phyloP scores from a whole-genome alignment of 2,797 vertebrate species.

The Scolopax bukidnonensis region DNA sequence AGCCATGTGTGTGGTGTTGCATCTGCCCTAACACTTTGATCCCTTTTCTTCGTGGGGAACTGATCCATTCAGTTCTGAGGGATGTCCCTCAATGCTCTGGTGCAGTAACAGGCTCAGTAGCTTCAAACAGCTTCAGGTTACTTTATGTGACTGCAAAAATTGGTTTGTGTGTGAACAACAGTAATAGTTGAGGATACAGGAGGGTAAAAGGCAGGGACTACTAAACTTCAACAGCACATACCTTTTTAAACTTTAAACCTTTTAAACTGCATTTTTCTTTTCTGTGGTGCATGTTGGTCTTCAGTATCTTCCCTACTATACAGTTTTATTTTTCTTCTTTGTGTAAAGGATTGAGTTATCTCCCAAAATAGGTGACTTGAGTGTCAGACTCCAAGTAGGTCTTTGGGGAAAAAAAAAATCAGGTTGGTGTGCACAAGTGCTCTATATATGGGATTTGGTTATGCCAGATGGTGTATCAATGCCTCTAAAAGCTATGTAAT shows the following conservation, averaged over 20 bases:
- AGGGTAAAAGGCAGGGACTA: neutral
- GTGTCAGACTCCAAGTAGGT: neutral
- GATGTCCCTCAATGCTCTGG: neutral
- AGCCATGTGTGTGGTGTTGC: neutral
- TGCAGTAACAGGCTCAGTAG: neutral
- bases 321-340: neutral
- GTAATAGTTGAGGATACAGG: neutral
- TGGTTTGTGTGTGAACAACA: neutral
- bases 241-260: neutral
- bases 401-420: neutral
- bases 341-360: neutral
- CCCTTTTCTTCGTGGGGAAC: conserved; percentile 28
- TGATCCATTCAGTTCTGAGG: neutral
- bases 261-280: neutral
- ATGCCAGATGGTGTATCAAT: neutral
- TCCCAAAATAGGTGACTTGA: neutral
- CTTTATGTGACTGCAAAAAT: neutral
- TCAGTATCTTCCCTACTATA: neutral
- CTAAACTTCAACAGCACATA: neutral
- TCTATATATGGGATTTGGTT: neutral
- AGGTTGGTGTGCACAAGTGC: neutral
- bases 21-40: neutral
- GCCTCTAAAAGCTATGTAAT: neutral
- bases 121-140: neutral
- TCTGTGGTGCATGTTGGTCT: neutral